These are phyloP conservation scores for Pemphigus obesinymphae DNA, from an alignment of 1,140 invertebrate genomes.

Conservation along the genomic window DNA sequence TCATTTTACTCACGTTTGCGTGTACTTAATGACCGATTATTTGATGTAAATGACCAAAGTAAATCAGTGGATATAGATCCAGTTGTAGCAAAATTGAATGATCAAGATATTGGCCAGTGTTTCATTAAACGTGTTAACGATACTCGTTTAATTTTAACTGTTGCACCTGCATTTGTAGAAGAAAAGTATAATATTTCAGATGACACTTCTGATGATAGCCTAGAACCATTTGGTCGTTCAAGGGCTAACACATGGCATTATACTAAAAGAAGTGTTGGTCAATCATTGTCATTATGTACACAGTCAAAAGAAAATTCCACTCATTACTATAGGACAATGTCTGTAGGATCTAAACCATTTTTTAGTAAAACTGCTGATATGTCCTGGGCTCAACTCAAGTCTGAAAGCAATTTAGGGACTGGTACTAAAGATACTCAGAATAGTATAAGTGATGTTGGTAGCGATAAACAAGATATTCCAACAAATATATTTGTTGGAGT, in stretches of 20 bases:
- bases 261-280: background rate
- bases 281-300: background rate
- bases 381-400: background rate
- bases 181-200: background rate
- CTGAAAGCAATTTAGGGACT: background rate
- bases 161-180: background rate
- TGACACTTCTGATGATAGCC: background rate
- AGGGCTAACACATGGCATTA: conserved; percentile 32
- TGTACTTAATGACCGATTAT: background rate
- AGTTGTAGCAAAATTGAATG: background rate
- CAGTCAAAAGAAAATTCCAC: background rate
- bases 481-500: background rate
- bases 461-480: background rate
- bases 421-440: background rate
- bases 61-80: background rate
- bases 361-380: background rate
- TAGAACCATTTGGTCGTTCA: background rate
- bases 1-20: conserved; percentile 3
- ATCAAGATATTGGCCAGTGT: conserved; percentile 17
- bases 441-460: background rate
- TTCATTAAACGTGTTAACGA: background rate
- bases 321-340: conserved; percentile 4
- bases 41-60: background rate
- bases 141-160: conserved; percentile 9
- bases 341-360: conserved; percentile 11